phyloP scores from a whole-genome alignment of 2,113 vertebrate genomes.

The Nansenia antarctica region DNA sequence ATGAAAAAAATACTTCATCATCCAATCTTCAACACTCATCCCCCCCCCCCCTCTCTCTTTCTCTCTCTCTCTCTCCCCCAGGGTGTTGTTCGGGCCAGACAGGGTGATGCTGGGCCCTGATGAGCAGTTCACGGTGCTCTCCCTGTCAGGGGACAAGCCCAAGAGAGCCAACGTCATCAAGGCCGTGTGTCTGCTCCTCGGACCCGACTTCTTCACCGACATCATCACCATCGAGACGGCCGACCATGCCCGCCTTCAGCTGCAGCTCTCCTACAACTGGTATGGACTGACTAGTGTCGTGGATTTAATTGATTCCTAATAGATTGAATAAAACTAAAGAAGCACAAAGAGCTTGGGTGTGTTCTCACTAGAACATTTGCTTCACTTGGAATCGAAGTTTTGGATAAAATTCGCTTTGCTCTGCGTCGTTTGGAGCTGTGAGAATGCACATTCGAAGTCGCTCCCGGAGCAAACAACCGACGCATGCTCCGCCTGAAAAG shows the following conservation, averaged over 20 bases:
- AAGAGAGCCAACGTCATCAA: slow-evolving; percentile 85
- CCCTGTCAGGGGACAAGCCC: slow-evolving; percentile 85
- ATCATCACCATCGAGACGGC: slow-evolving; percentile 90
- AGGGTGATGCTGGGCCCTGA: slow-evolving; percentile 87
- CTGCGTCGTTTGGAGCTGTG: too few species aligned
- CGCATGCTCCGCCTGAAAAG: too few species aligned
- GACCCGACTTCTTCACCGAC: slow-evolving; percentile 90
- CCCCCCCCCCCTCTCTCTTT: neutral
- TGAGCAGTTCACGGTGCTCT: slow-evolving; percentile 89
- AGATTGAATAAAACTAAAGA: too few species aligned
- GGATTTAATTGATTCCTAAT: too few species aligned
- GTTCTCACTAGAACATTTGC: too few species aligned
- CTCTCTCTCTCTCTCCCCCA: slow-evolving; percentile 38
- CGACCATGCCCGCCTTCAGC: slow-evolving; percentile 88
- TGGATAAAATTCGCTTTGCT: too few species aligned
- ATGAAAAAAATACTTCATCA: too few species aligned
- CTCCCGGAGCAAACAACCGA: too few species aligned
- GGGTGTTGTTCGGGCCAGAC: slow-evolving; percentile 89
- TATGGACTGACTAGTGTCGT: slow-evolving; percentile 32
- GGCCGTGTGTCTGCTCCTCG: slow-evolving; percentile 84
- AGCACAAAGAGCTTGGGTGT: too few species aligned
- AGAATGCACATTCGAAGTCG: too few species aligned
- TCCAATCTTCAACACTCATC: too few species aligned
- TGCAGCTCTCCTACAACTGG: slow-evolving; percentile 93
- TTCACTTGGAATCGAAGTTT: too few species aligned